Base-by-base conservation (phyloP, 2,888 invertebrate species). In the Eumerus sabulonum region DNA sequence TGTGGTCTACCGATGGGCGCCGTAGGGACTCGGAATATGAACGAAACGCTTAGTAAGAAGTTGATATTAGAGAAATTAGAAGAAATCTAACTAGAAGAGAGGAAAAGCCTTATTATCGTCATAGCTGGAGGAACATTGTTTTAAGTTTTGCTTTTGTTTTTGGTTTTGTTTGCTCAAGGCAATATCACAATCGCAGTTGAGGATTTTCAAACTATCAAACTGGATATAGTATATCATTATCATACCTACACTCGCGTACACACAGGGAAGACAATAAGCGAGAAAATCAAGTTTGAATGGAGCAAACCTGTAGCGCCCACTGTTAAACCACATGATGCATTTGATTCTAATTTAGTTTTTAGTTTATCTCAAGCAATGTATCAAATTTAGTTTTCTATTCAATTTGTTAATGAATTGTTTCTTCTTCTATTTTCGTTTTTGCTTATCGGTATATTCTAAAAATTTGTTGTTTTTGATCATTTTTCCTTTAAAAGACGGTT, bases 401-500 rank as follows among this genome's bases (percentile, higher is more conserved):
- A 50, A 48, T 14, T 53, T 48, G 1, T 27, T 27, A 4, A 27
- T 27, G 27, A 7, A 7, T 27, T 27, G n/a, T n/a, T n/a, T n/a
- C n/a, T n/a, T n/a, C n/a, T n/a, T n/a, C n/a, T n/a, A n/a, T 36
- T 35, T 35, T 50, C 19, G 11, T 44, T 11, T 64, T 45, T 53
- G 18, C 36, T 44, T 63, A 54, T 36, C 5, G 7, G 11, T 47
- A 54, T n/a, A 45, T n/a, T 57, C 56, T 62, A 71, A 17, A 27
- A 63, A 50, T 27, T 53, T 54, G 9, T 42, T 56, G 38, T 11
- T 50, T 38, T 9, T 17, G 7, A 47, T 35, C 59, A n/a, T 53
- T 45, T 48, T 47, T 35, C 63, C 44, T 63, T 59, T 74, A n/a
- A 47, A 72, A 79, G 79, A 79, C 79, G 79, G 79, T 74, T 79